Evolutionary conservation across 2,888 invertebrate species (phyloP).

Genomic region (Nasonia oneida): DNA sequence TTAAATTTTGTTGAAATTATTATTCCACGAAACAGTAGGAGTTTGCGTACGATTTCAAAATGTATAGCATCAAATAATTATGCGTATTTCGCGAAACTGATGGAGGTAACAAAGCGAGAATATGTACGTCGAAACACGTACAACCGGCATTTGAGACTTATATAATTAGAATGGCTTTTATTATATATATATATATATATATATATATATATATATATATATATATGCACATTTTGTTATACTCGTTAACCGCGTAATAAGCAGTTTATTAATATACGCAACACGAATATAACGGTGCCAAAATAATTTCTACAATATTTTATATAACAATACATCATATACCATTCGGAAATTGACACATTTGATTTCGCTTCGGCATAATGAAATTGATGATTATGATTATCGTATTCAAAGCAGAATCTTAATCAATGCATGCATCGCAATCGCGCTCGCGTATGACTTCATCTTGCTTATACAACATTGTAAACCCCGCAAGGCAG

Average conservation of each 20-base stretch:
- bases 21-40: too few species aligned
- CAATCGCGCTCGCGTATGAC: neutral
- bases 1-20: too few species aligned
- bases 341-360: neutral
- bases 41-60: too few species aligned
- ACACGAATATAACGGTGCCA: conserved; percentile 34
- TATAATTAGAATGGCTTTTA: conserved; percentile 20
- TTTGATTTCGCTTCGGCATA: neutral
- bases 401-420: neutral
- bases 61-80: too few species aligned
- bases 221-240: conserved; percentile 17
- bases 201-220: too few species aligned
- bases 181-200: neutral
- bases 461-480: neutral
- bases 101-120: too few species aligned
- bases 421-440: neutral
- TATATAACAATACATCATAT: conserved; percentile 5
- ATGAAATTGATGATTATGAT: neutral
- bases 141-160: too few species aligned
- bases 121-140: too few species aligned
- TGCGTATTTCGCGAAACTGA: too few species aligned
- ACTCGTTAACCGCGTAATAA: neutral
- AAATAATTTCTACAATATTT: conserved; percentile 44
- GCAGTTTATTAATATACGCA: conserved; percentile 13
- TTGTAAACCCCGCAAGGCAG: neutral